Conservation (phyloP, 2,113 vertebrate species). For the Coptodon bakossiorum region DNA sequence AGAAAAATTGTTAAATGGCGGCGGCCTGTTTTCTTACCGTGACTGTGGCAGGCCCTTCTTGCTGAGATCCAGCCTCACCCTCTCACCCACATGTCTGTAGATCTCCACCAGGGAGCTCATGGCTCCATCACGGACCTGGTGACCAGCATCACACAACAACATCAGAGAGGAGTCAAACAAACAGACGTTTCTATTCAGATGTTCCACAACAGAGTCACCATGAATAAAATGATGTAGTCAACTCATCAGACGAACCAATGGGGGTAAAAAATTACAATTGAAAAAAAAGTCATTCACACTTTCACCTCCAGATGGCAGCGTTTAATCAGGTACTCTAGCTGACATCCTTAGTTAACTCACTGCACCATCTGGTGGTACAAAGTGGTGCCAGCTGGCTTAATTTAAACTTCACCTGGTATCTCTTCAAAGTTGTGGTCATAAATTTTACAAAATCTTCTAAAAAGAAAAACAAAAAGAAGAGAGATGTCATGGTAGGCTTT, state of each 20-base stretch:
- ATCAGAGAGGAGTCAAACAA: background rate
- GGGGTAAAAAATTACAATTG: accelerated
- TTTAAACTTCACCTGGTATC: background rate
- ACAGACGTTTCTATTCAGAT: background rate
- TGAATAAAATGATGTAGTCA: background rate
- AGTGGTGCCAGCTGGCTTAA: background rate
- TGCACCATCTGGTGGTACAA: background rate
- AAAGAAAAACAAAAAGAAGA: background rate
- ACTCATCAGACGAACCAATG: background rate
- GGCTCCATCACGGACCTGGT: conserved; percentile 91
- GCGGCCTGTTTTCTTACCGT: conserved; percentile 70
- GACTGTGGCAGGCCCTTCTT: conserved; percentile 98
- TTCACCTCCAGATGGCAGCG: background rate
- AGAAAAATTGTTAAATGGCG: background rate
- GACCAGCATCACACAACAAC: background rate
- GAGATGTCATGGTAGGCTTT: background rate
- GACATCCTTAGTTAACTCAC: background rate
- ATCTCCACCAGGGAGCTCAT: conserved; percentile 97
- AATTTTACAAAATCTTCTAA: background rate
- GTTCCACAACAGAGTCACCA: background rate
- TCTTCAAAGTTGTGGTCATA: background rate
- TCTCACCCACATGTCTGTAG: conserved; percentile 96
- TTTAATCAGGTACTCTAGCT: background rate
- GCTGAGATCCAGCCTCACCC: conserved; percentile 94
- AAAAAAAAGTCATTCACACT: background rate